Percentiles rank a stretch among this genome's conserved stretches.
Conservation (phyloP, 2,113 vertebrate genomes). For the Psettodes erumei region DNA sequence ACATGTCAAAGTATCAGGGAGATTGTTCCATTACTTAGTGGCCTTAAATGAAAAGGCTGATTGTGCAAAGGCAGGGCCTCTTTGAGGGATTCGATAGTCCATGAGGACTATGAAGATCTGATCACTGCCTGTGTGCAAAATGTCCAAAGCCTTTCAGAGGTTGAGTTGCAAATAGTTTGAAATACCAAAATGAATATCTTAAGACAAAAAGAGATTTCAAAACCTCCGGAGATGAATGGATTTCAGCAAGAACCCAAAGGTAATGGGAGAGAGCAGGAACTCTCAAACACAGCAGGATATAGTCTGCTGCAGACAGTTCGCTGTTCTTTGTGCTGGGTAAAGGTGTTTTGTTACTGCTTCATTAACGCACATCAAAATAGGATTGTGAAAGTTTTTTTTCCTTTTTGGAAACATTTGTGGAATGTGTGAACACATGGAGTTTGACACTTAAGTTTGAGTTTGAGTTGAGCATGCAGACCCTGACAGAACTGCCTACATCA, state of each 20-base stretch:
- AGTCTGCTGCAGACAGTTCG: conserved; percentile 10
- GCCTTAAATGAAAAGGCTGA: not conserved
- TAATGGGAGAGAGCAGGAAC: conserved; percentile 13
- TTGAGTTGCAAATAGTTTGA: not conserved
- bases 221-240: not conserved
- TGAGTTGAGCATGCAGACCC: conserved; percentile 15
- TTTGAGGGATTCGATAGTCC: not conserved
- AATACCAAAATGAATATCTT: not conserved
- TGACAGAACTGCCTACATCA: conserved; percentile 35
- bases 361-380: conserved; percentile 43
- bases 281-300: conserved; percentile 15
- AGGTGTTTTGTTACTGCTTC: conserved; percentile 13
- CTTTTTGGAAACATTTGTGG: conserved; percentile 31
- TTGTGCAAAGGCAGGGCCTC: not conserved
- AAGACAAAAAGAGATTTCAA: not conserved
- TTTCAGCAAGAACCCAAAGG: not conserved
- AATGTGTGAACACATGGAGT: conserved; percentile 39
- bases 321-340: not conserved
- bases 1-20: not conserved
- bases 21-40: conserved; percentile 11
- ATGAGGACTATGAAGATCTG: conserved; percentile 14
- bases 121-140: not conserved
- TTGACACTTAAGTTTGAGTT: conserved; percentile 4
- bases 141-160: not conserved
- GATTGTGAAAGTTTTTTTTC: conserved; percentile 33